A percentile compares a stretch with the other conserved stretches of the same genome.
phyloP scores from a whole-genome alignment of 2,888 invertebrate species.

The Xylota sylvarum region DNA sequence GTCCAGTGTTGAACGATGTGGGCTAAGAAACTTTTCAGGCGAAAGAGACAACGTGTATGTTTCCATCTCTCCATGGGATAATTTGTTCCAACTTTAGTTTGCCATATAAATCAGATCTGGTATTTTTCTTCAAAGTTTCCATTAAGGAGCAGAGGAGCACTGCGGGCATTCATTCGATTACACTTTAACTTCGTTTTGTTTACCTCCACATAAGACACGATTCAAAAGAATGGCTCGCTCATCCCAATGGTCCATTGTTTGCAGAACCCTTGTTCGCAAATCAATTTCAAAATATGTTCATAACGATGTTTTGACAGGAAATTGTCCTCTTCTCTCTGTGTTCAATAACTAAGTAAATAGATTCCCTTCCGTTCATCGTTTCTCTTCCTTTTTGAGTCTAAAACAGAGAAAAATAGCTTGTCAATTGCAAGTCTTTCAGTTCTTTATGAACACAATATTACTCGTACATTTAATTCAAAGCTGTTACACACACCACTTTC shows the following conservation, averaged over 20 bases:
- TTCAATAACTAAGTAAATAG: slow-evolving; percentile 67
- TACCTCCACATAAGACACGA: slow-evolving; percentile 41
- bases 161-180: slow-evolving; percentile 68
- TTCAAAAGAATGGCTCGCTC: slow-evolving; percentile 42
- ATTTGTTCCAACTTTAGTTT: slow-evolving; percentile 65
- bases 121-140: slow-evolving; percentile 42
- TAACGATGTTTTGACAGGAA: slow-evolving; percentile 75
- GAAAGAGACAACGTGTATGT: slow-evolving; percentile 23
- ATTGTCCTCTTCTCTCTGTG: slow-evolving; percentile 60
- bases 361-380: slow-evolving; percentile 13
- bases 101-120: slow-evolving; percentile 61
- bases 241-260: slow-evolving; percentile 56
- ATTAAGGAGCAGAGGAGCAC: slow-evolving; percentile 1
- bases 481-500: not conserved
- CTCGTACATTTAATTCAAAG: slow-evolving; percentile 17
- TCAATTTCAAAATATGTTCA: slow-evolving; percentile 75
- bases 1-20: slow-evolving; percentile 69
- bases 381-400: slow-evolving; percentile 17
- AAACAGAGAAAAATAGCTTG: slow-evolving; percentile 58
- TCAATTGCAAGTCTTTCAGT: slow-evolving; percentile 54
- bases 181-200: slow-evolving; percentile 68
- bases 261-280: slow-evolving; percentile 64
- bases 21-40: slow-evolving; percentile 62
- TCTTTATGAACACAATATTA: slow-evolving; percentile 13
- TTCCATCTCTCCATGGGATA: slow-evolving; percentile 67